These are phyloP conservation scores for Phalloptychus januarius DNA, from an alignment of 2,797 vertebrate genomes.

Conservation along the genomic window DNA sequence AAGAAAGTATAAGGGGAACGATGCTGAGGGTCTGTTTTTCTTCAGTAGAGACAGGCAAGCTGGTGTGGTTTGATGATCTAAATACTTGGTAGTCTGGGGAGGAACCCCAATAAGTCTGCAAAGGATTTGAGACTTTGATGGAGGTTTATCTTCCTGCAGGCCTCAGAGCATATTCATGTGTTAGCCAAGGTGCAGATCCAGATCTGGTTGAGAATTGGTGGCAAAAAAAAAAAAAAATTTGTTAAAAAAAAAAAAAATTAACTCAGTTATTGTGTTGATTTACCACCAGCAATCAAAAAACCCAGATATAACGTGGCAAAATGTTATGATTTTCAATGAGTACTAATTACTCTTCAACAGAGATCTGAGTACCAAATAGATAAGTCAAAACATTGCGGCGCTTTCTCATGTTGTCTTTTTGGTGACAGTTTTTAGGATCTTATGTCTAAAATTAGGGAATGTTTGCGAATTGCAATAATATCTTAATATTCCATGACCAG, in stretches of 20 bases:
- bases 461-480: not conserved
- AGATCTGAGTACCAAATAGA: not conserved
- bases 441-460: not conserved
- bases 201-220: not conserved
- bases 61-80: not conserved
- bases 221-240: not conserved
- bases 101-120: not conserved
- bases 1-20: not conserved
- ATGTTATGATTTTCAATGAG: not conserved
- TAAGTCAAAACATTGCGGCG: not conserved
- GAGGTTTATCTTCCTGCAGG: not conserved
- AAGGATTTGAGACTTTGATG: not conserved
- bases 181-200: not conserved
- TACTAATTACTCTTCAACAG: not conserved
- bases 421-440: not conserved
- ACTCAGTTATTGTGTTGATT: not conserved
- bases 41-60: not conserved
- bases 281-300: not conserved
- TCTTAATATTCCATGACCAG: not conserved
- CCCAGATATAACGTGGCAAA: not conserved
- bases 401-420: not conserved
- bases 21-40: not conserved
- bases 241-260: too few relatives aligned
- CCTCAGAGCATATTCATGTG: not conserved
- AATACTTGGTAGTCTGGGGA: not conserved